Evolutionary conservation across 2,888 invertebrate species (phyloP).

Genomic region (Shargacucullia verbasci): DNA sequence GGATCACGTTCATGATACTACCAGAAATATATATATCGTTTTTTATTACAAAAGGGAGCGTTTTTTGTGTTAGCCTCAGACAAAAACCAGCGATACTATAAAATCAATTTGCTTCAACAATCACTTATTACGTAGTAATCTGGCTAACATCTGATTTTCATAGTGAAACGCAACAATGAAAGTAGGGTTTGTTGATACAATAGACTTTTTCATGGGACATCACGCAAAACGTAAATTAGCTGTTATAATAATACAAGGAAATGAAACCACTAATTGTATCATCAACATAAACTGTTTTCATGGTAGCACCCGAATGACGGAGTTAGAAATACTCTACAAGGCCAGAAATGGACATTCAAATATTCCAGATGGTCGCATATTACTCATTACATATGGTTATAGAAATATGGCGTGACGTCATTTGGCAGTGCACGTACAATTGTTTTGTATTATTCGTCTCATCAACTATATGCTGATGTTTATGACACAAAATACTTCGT

Average conservation of each 20-base stretch:
- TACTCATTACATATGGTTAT: conserved; percentile 52
- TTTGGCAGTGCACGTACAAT: conserved; percentile 30
- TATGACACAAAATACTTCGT: neutral
- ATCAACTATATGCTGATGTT: conserved; percentile 2
- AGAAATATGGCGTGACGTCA: conserved; percentile 52
- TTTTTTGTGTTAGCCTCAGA: neutral
- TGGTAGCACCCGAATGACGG: conserved; percentile 37
- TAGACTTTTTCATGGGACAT: conserved; percentile 49
- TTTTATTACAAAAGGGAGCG: neutral
- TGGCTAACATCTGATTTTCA: conserved; percentile 41
- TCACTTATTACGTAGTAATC: conserved; percentile 26
- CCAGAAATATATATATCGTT: too few species aligned
- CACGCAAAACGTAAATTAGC: conserved; percentile 63
- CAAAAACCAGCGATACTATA: conserved; percentile 2
- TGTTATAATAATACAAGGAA: conserved; percentile 50
- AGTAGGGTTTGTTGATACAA: conserved; percentile 48
- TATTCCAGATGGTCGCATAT: conserved; percentile 47
- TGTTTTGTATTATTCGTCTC: conserved; percentile 32
- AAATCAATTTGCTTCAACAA: conserved; percentile 29
- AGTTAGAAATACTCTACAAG: conserved; percentile 40
- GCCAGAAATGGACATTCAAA: conserved; percentile 37
- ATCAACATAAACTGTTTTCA: conserved; percentile 49
- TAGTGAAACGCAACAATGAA: conserved; percentile 52
- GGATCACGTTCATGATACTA: too few species aligned
- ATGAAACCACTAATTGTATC: conserved; percentile 56